Base-by-base conservation (phyloP, 2,888 invertebrate genomes). In the Subacronicta megacephala region DNA sequence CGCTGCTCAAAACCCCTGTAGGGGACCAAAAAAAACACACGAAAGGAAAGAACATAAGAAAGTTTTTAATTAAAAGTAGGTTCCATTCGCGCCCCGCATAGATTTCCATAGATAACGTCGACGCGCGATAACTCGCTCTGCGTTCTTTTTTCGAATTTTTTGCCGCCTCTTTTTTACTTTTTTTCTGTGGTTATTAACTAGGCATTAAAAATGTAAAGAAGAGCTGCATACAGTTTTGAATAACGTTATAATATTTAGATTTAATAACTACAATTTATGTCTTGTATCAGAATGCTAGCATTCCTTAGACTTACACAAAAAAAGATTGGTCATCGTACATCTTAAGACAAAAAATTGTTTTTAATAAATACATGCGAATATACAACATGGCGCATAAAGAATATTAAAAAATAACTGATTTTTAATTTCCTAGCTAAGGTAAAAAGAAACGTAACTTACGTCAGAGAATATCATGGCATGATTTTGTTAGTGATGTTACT, bases 51-150 rank as follows among this genome's bases (percentile, higher is more conserved):
- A 49, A 55, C 53, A 51, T 75, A 67, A 77, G 77, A 77, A 73
- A 77, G 74, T 74, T 73, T 64, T 73, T 73, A 73, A 73, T 73
- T 73, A 73, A 72, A 73, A 72, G 72, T 72, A 63, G 63, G 68
- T 75, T 63, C 60, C 61, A 57, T 69, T 68, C 58, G 62, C 64
- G 57, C 52, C 43, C 45, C 59, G 72, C 77, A 70, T 75, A 78
- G 66, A 77, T 78, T 71, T 67, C 61, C 77, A 78, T 77, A 66
- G 78, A 75, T 70, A 72, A 68, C 62, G 65, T 62, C 68, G 60
- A 60, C 44, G 51, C 47, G 53, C 54, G 64, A 65, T 74, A 70
- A 64, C 69, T 72, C 59, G 44, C 37, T 57, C 52, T 38, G 50
- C 55, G 42, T 56, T 74, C 46, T 23, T 53, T 64, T 68, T 75